Evolutionary conservation across 2,888 invertebrate species (phyloP), one percentile per base, ranked within the genome.

Genomic region (Cheilosia urbana): DNA sequence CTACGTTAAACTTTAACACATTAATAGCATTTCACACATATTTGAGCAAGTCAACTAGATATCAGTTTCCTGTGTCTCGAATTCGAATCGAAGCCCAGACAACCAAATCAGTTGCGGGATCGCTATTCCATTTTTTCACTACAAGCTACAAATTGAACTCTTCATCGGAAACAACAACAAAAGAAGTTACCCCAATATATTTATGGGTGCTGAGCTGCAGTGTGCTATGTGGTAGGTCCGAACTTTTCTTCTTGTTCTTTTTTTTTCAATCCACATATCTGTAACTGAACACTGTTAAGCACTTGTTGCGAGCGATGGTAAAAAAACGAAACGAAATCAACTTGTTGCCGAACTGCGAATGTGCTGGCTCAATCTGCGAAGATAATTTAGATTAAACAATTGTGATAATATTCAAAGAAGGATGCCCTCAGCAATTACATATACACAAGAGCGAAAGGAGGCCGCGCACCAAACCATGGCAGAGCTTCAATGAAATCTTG

Each of bases 361-460:
- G 7, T 53, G n/a, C 53, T 17, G 24, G 34, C 69, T 60, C 73
- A 80, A 80, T 80, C 73, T 60, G 40, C 9, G 45, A 51, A 73
- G 80, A 80, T 80, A 80, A 80, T 80, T 80, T 80, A 80, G 80
- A 80, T 80, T 53, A 73, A 80, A 80, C 60, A 66, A 66, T 62
- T 68, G 80, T 55, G 80, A 80, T 80, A 80, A 68, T 60, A 72
- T 72, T 80, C 53, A 65, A 66, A 72, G 65, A 40, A 71, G 71
- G 37, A 65, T 65, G 78, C 71, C 58, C 34, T 2, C 19, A 42
- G 71, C 78, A 49, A 71, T 71, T 57, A 40, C 60, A 53, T 24
- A 62, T 63, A 58, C 47, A 63, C 57, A 71, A 65, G 27, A 27
- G 27, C 42, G 21, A 55, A 73, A 55, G 63, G 40, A 51, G 60